Evolutionary conservation across 1,140 invertebrate species (phyloP).

Genomic region (Euglossa dilemma): DNA sequence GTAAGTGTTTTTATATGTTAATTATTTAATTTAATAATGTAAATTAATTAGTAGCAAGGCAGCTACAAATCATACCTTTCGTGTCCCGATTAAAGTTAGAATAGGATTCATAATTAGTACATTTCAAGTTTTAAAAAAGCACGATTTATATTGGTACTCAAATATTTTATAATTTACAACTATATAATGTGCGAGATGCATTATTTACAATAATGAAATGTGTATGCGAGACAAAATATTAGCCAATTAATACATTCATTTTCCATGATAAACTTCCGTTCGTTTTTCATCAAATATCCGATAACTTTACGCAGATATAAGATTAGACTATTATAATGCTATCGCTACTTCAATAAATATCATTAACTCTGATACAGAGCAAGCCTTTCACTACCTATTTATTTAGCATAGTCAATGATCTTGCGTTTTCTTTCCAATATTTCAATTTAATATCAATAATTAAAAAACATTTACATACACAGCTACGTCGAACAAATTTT

Average conservation of each 20-base stretch:
- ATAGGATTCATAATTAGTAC: conserved; percentile 45
- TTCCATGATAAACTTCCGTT: conserved; percentile 15
- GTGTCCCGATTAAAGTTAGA: not conserved
- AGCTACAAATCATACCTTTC: not conserved
- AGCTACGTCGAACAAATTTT: conserved; percentile 20
- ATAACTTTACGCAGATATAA: conserved; percentile 30
- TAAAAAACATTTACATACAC: conserved; percentile 32
- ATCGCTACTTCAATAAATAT: conserved; percentile 69
- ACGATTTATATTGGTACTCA: conserved; percentile 49
- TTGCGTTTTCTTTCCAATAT: conserved; percentile 6
- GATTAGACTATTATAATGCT: conserved; percentile 48
- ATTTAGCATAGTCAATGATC: conserved; percentile 15
- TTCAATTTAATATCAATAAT: conserved; percentile 24
- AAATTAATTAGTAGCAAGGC: not conserved
- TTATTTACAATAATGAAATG: conserved; percentile 73
- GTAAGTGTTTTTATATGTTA: conserved; percentile 39
- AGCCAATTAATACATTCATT: conserved; percentile 52
- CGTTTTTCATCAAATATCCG: conserved; percentile 24
- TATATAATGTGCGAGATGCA: conserved; percentile 63
- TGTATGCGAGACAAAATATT: conserved; percentile 52
- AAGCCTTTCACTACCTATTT: conserved; percentile 43
- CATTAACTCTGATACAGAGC: conserved; percentile 77
- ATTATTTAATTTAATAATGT: conserved; percentile 20
- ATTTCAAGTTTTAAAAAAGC: conserved; percentile 19
- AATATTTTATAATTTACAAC: conserved; percentile 64